These are phyloP conservation scores for Drosophila guanche DNA, from an alignment of 1,140 invertebrate species.

Conservation along the genomic window DNA sequence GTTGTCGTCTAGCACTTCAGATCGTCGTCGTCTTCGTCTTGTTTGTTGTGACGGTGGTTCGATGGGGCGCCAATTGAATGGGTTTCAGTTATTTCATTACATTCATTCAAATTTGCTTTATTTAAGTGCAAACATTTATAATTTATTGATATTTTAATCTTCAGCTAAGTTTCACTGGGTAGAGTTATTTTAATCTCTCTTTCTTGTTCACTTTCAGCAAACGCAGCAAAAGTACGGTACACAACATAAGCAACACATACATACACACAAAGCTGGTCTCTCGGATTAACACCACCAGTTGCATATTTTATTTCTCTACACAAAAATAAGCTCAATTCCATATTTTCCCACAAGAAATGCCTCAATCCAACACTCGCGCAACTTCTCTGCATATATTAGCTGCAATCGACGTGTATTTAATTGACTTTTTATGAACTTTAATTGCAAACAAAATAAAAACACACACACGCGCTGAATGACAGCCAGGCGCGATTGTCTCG, in stretches of 20 bases:
- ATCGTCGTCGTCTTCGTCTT: slow-evolving; percentile 11
- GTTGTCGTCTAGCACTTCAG: slow-evolving; percentile 41
- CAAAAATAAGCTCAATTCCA: no score
- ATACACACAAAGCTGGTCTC: no score
- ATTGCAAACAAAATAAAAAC: slow-evolving; percentile 4
- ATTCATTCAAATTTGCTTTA: slow-evolving; percentile 13
- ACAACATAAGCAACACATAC: no score
- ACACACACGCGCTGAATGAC: slow-evolving; percentile 1
- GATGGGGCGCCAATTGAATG: slow-evolving; percentile 23
- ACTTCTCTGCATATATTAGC: not conserved
- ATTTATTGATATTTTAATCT: no score
- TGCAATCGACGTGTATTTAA: slow-evolving; percentile 3
- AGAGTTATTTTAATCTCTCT: no score
- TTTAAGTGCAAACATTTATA: not conserved
- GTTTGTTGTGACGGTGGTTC: slow-evolving; percentile 31
- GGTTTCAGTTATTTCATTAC: slow-evolving; percentile 13
- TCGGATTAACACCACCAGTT: no score
- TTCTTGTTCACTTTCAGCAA: no score
- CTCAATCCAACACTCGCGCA: not conserved
- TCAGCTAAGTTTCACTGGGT: no score
- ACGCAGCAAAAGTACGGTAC: no score
- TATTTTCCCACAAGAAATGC: no score
- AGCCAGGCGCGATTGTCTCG: not conserved
- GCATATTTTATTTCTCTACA: no score
- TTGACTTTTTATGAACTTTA: slow-evolving; percentile 6